A percentile compares a stretch with the other conserved stretches of the same genome.
These are phyloP conservation scores for Chesias legatella DNA, from an alignment of 2,888 invertebrate genomes.

Conservation along the genomic window DNA sequence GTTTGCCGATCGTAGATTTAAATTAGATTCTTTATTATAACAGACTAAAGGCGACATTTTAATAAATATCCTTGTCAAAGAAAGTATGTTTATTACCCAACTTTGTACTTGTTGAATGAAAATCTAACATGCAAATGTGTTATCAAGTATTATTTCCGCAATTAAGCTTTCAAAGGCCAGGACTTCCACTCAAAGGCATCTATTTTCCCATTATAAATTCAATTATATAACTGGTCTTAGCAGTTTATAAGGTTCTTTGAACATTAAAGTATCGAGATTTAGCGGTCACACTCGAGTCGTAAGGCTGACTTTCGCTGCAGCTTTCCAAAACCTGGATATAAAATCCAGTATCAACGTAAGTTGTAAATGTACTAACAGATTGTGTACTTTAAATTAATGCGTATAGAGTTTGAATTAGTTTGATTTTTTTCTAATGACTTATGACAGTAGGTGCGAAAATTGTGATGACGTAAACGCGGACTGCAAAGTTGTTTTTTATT, in stretches of 20 bases:
- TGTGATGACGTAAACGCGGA: constrained; percentile 15
- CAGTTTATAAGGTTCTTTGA: constrained; percentile 21
- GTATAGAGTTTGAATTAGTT: constrained; percentile 16
- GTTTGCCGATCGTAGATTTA: too few species aligned
- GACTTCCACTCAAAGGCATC: constrained; percentile 1
- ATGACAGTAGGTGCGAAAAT: neutral
- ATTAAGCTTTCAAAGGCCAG: constrained; percentile 7
- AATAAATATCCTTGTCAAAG: too few species aligned
- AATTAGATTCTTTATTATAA: too few species aligned
- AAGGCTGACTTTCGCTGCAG: constrained; percentile 70
- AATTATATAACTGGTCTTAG: constrained; percentile 25
- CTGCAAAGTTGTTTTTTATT: constrained; percentile 35
- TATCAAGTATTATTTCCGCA: neutral
- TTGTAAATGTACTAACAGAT: constrained; percentile 20
- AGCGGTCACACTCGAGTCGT: constrained; percentile 51
- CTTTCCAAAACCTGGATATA: constrained; percentile 68
- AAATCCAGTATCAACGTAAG: constrained; percentile 46
- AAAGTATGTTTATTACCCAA: too few species aligned
- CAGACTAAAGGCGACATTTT: too few species aligned
- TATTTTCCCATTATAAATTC: constrained; percentile 12
- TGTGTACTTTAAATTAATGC: constrained; percentile 19
- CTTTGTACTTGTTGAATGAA: too few species aligned
- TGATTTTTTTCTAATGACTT: constrained; percentile 13
- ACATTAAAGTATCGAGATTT: constrained; percentile 53
- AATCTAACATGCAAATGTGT: neutral